Conservation (phyloP, 2,797 vertebrate genomes). For the Catharus ustulatus region DNA sequence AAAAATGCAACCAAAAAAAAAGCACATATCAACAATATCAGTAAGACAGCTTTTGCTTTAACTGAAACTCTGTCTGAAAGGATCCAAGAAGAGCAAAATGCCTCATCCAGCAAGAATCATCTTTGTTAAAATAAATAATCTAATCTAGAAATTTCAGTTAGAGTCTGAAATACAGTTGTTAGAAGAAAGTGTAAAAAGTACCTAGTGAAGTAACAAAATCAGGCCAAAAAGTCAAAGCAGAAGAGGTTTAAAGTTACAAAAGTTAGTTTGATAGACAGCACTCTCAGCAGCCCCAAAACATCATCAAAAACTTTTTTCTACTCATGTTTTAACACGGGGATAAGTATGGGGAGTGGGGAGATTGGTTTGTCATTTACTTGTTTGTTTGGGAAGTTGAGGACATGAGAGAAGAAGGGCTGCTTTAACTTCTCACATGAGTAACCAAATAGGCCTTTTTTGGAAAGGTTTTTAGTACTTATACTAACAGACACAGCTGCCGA, state of each 20-base stretch:
- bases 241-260: not conserved
- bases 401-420: not conserved
- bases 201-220: not conserved
- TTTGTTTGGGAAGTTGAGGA: not conserved
- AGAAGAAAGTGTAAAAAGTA: not conserved
- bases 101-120: not conserved
- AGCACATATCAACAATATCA: not conserved
- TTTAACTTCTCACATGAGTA: not conserved
- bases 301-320: not conserved
- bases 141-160: not conserved
- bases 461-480: not conserved
- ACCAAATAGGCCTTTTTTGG: not conserved
- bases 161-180: not conserved
- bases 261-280: not conserved
- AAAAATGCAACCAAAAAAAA: not conserved
- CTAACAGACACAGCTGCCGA: not conserved
- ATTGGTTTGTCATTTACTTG: not conserved
- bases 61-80: not conserved
- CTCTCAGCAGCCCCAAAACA: not conserved
- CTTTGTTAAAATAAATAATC: not conserved
- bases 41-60: not conserved
- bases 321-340: not conserved
- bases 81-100: not conserved
- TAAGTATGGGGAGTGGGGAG: fast-evolving
- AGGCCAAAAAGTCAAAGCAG: not conserved